Evolutionary conservation across 2,113 vertebrate species (phyloP), one percentile per base, ranked within the genome.

Genomic region (Poecilia latipinna): DNA sequence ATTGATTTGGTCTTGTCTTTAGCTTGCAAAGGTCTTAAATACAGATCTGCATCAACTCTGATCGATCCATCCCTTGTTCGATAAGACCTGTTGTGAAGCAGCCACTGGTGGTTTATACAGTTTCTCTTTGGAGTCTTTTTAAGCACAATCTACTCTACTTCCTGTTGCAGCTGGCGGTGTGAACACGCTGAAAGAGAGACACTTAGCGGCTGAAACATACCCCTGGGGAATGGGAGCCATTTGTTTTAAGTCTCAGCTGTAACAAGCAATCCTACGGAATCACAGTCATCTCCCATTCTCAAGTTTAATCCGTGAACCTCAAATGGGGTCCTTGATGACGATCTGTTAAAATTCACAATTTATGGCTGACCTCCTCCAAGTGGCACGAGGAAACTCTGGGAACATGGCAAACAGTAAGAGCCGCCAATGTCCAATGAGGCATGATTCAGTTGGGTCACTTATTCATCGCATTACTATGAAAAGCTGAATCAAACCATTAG

Each of bases 181-280:
- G 71, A 83, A 72, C 68, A 64, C 73, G 79, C 88, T 93, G 91
- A 94, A 92, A 76, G 78, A 82, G 85, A 82, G 70, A 70, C 88
- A 88, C 83, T 84, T 73, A 67, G 73, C 68, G 29, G 66, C 77
- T 83, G 65, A 90, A 82, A 68, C 79, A 64, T 74, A 37, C 78
- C 84, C 90, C 62, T 12, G 64, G 84, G 88, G 89, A 75, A 80
- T 69, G 48, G 66, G 76, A 86, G 76, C 77, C 82, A 88, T 77
- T 67, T 4, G 71, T 72, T 84, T 81, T 39, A 81, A 78, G 84
- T 80, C 78, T 80, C 60, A 75, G 85, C 84, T 82, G 24, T 73
- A 74, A 85, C 88, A 86, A 73, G 77, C 74, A 74, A 37, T 71
- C 60, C 10, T 19, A 32, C 42, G 37, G 42, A 39, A 29, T 70